These are phyloP conservation scores for Trypoxylon attenuatum DNA, from an alignment of 2,888 invertebrate species.

Conservation along the genomic window DNA sequence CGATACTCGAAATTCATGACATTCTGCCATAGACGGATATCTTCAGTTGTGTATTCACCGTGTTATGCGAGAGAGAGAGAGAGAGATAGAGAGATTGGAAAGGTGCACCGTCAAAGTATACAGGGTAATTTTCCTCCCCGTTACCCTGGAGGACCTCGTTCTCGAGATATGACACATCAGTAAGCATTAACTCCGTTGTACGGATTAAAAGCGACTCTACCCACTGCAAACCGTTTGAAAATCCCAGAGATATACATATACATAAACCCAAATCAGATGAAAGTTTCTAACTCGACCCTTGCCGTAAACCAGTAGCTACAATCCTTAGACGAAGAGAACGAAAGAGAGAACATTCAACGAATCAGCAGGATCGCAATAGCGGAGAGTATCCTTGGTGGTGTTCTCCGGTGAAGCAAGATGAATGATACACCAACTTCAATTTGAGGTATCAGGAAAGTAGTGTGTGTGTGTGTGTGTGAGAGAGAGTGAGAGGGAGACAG, in stretches of 20 bases:
- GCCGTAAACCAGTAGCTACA: slow-evolving; percentile 49
- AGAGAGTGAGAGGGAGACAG: no score
- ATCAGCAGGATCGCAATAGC: slow-evolving; percentile 44
- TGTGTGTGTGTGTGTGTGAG: no score
- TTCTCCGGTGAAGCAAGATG: slow-evolving; percentile 35
- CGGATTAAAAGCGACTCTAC: not conserved
- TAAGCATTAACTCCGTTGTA: not conserved
- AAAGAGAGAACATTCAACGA: slow-evolving; percentile 32
- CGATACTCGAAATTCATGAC: slow-evolving; percentile 23
- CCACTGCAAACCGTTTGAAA: slow-evolving; percentile 4
- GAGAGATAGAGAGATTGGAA: slow-evolving; percentile 11
- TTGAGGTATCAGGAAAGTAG: no score
- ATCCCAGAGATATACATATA: slow-evolving; percentile 16
- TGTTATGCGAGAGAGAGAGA: no score
- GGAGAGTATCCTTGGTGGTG: slow-evolving; percentile 24
- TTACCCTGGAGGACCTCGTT: not conserved
- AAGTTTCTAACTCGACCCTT: slow-evolving; percentile 48
- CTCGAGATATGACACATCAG: slow-evolving; percentile 9
- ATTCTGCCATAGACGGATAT: slow-evolving; percentile 20
- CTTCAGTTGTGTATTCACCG: no score
- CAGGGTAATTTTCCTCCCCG: slow-evolving; percentile 5
- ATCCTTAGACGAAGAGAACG: slow-evolving; percentile 40
- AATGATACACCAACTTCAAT: slow-evolving; percentile 30
- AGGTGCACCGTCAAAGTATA: slow-evolving; percentile 10
- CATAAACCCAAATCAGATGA: slow-evolving; percentile 31